These are phyloP conservation scores for Nowickia ferox DNA, from an alignment of 2,888 invertebrate genomes.

Conservation along the genomic window DNA sequence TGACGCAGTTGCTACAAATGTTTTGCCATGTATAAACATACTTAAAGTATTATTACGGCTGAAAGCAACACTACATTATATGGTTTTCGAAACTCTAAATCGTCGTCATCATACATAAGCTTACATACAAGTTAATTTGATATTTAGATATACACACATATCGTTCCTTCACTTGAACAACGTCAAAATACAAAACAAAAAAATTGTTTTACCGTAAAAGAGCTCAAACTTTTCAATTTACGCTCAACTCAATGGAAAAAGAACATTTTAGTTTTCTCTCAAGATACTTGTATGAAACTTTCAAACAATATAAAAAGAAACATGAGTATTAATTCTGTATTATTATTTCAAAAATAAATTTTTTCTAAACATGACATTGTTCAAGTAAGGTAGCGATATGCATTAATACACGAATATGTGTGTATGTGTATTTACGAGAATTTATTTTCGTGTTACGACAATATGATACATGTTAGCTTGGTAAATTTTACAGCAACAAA, in stretches of 20 bases:
- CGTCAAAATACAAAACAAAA: neutral
- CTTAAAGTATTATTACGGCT: conserved; percentile 37
- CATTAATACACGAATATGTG: neutral
- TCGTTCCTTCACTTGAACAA: too few relatives aligned
- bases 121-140: neutral
- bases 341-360: too few relatives aligned
- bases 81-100: conserved; percentile 24
- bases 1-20: conserved; percentile 41
- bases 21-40: conserved; percentile 22
- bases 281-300: too few relatives aligned
- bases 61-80: conserved; percentile 13
- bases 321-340: too few relatives aligned
- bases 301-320: too few relatives aligned
- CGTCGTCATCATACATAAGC: neutral
- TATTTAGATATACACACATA: too few relatives aligned
- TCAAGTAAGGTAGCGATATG: neutral
- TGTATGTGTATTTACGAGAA: neutral
- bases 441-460: neutral
- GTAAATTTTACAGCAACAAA: conserved; percentile 72
- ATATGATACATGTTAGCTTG: conserved; percentile 58
- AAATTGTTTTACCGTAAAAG: neutral
- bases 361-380: too few relatives aligned
- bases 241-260: too few relatives aligned
- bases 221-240: too few relatives aligned
- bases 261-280: too few relatives aligned